A percentile compares a stretch with the other conserved stretches of the same genome.
Evolutionary conservation across 1,140 invertebrate genomes (phyloP).

Genomic region (Drosophila lacertosa): DNA sequence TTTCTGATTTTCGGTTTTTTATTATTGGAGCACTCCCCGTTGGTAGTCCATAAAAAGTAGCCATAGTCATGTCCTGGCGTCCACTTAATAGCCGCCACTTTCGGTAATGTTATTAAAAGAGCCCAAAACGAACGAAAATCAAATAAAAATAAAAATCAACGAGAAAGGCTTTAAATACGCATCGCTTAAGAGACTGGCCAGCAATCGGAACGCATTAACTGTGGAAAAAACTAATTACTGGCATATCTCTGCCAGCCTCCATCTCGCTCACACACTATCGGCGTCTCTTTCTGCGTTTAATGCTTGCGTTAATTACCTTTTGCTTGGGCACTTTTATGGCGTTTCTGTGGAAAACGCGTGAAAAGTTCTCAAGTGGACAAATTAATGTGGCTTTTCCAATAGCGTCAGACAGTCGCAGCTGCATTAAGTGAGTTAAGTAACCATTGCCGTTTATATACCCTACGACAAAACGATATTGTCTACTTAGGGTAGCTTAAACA

Average conservation of each 20-base stretch:
- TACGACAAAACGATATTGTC: background rate
- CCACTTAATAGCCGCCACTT: constrained; percentile 67
- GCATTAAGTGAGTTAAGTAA: constrained; percentile 22
- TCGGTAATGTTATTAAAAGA: constrained; percentile 30
- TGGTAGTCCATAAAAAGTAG: constrained; percentile 60
- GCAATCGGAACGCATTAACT: constrained; percentile 69
- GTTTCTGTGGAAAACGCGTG: constrained; percentile 69
- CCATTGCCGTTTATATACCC: constrained; percentile 37
- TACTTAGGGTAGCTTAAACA: background rate
- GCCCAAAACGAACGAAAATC: constrained; percentile 33
- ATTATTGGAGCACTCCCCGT: constrained; percentile 53
- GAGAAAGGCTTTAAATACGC: constrained; percentile 69
- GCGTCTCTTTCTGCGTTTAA: constrained; percentile 43
- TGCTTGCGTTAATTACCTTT: constrained; percentile 69
- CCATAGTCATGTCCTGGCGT: constrained; percentile 57
- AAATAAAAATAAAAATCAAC: constrained; percentile 71
- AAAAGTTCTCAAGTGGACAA: constrained; percentile 68
- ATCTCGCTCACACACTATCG: background rate
- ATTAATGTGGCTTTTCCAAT: constrained; percentile 44
- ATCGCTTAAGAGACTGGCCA: constrained; percentile 55
- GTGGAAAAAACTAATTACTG: constrained; percentile 60
- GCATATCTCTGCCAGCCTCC: constrained; percentile 22
- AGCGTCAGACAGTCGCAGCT: background rate
- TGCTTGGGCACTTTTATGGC: constrained; percentile 67
- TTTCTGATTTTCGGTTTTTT: too few species aligned